Evolutionary conservation across 2,888 invertebrate species (phyloP), one percentile per base, ranked within the genome.

Genomic region (Tanytarsus gracilentus): DNA sequence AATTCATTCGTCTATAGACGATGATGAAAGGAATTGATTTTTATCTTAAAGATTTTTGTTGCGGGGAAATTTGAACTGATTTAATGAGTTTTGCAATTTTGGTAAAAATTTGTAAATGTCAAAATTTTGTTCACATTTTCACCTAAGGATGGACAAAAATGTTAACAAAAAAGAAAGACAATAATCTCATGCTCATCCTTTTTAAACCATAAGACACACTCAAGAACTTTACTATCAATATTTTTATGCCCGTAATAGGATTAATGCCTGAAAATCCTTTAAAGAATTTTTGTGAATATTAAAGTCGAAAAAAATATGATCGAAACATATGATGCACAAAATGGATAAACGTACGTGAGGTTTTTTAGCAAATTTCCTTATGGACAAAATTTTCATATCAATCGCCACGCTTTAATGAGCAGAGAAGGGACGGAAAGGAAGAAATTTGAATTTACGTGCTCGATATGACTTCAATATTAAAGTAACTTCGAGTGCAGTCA

Each of bases 291-390:
- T 8, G 16, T 44, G 14, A 6, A 33, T 33, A 6, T 33, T 33
- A 33, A 33, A 33, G 11, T 5, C 33, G 36, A 16, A 14, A 14
- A 14, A 14, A 9, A 2, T 40, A 55, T 36, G 40, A 55, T 55
- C 55, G 48, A 58, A 58, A 48, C 58, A 58, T 58, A 58, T 58
- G 58, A 58, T 58, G 58, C 58, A 48, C 30, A 58, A 58, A 48
- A 58, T 58, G 58, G 29, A 40, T 48, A 48, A 48, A 14, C 18
- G 30, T 8, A 48, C 58, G 58, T 58, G 58, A 16, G 16, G 11
- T 44, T 44, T 29, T 48, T 58, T 48, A 48, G 29, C 26, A 56
- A 40, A 51, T 25, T 3, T 29, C 18, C 30, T 8, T 51, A 14
- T 18, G 51, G 25, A 51, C 27, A 27, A 18, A 21, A 18, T 16